Conservation (phyloP, 2,113 vertebrate genomes). For the Leucoraja erinaceus region DNA sequence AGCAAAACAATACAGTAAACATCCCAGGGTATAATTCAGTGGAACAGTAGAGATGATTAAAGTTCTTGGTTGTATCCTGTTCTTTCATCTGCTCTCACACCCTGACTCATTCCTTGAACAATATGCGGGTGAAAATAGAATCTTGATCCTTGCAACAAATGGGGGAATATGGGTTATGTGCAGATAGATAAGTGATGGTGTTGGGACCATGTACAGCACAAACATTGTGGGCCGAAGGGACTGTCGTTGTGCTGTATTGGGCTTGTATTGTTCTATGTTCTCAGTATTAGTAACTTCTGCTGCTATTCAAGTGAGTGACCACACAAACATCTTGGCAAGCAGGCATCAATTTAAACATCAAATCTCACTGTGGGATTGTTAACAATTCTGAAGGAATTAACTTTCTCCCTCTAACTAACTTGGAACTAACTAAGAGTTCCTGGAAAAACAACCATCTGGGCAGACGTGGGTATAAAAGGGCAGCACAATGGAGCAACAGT, state of each 20-base stretch:
- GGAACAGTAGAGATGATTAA: not conserved
- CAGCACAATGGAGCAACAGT: too few species aligned
- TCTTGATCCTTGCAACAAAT: not conserved
- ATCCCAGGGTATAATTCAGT: not conserved
- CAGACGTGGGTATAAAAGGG: not conserved
- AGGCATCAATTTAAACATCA: not conserved
- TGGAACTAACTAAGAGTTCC: not conserved
- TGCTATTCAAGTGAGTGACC: not conserved
- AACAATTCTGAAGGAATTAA: not conserved
- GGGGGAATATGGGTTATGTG: too few species aligned
- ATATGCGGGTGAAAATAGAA: not conserved
- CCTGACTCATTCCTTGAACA: not conserved
- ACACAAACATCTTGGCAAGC: not conserved
- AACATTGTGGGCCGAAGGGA: too few species aligned
- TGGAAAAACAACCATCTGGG: not conserved
- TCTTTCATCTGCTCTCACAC: constrained; percentile 5
- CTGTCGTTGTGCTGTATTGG: too few species aligned
- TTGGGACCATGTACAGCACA: too few species aligned
- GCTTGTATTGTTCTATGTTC: too few species aligned
- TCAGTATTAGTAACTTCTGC: not conserved
- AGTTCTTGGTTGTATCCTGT: not conserved
- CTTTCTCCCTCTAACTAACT: not conserved
- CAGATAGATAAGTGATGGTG: too few species aligned
- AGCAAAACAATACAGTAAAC: too few species aligned
- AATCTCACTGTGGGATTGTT: too few species aligned